Evolutionary conservation across 2,797 vertebrate genomes (phyloP).

Genomic region (Alcedo quadribrachys): DNA sequence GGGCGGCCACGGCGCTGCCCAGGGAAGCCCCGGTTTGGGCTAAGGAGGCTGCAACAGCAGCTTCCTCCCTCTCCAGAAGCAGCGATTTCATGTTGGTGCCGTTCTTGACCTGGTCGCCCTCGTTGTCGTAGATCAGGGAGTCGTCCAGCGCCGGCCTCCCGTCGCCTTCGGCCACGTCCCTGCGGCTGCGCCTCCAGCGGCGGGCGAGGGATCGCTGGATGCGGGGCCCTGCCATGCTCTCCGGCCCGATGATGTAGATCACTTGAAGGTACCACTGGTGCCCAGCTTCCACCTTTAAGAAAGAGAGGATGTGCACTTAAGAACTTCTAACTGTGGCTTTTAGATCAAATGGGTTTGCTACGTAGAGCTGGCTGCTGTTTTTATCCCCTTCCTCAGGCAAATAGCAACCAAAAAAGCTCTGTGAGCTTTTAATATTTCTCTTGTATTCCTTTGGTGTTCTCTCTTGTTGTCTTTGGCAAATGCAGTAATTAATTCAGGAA

Average conservation of each 20-base stretch:
- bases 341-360: too few relatives aligned
- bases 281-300: conserved; percentile 91
- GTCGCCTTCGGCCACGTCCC: conserved; percentile 83
- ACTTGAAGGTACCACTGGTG: conserved; percentile 99
- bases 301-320: not conserved
- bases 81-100: conserved; percentile 98
- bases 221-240: conserved; percentile 84
- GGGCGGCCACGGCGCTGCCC: conserved; percentile 85
- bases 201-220: conserved; percentile 86
- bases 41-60: conserved; percentile 80
- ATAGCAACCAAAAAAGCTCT: too few relatives aligned
- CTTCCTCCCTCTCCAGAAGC: conserved; percentile 83
- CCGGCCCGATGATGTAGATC: conserved; percentile 93
- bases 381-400: accelerated
- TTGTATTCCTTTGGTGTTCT: not conserved
- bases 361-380: too few relatives aligned
- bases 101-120: conserved; percentile 94
- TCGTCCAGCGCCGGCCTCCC: conserved; percentile 84
- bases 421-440: not conserved
- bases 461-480: not conserved
- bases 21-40: conserved; percentile 86
- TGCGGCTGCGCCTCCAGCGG: conserved; percentile 75
- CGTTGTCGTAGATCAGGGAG: conserved; percentile 97
- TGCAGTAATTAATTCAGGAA: not conserved
- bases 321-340: accelerated